phyloP scores from a whole-genome alignment of 2,113 vertebrate species.

The mouse (Mus musculus) region DNA sequence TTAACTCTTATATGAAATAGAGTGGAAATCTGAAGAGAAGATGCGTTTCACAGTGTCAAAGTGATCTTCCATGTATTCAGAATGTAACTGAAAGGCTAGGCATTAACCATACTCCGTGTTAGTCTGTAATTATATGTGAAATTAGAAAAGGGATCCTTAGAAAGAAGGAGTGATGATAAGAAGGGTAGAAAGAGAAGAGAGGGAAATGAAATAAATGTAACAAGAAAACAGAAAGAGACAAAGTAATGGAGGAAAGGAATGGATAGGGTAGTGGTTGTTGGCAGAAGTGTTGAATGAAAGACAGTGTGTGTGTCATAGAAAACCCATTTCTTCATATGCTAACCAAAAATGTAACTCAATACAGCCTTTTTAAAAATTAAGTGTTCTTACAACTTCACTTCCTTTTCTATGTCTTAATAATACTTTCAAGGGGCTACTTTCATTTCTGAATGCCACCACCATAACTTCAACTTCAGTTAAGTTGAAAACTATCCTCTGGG shows the following conservation, averaged over 20 bases:
- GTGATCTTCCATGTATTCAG: neutral
- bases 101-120: neutral
- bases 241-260: neutral
- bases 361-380: conserved; percentile 24
- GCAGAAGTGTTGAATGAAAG: neutral
- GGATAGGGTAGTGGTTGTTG: neutral
- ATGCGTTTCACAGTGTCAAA: neutral
- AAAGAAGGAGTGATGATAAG: too few relatives aligned
- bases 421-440: conserved; percentile 76
- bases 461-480: conserved; percentile 85
- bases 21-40: neutral
- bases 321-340: neutral
- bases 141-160: neutral
- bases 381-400: conserved; percentile 39
- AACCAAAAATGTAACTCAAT: neutral
- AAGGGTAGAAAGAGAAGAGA: neutral
- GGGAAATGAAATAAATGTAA: too few relatives aligned
- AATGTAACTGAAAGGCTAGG: conserved; percentile 15
- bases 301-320: neutral
- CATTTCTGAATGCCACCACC: conserved; percentile 79
- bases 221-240: neutral
- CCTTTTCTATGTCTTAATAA: conserved; percentile 72
- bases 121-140: neutral
- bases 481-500: conserved; percentile 81
- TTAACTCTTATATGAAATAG: neutral